Evolutionary conservation across 2,113 vertebrate species (phyloP), one percentile per base, ranked within the genome.

Genomic region (Caracal caracal): DNA sequence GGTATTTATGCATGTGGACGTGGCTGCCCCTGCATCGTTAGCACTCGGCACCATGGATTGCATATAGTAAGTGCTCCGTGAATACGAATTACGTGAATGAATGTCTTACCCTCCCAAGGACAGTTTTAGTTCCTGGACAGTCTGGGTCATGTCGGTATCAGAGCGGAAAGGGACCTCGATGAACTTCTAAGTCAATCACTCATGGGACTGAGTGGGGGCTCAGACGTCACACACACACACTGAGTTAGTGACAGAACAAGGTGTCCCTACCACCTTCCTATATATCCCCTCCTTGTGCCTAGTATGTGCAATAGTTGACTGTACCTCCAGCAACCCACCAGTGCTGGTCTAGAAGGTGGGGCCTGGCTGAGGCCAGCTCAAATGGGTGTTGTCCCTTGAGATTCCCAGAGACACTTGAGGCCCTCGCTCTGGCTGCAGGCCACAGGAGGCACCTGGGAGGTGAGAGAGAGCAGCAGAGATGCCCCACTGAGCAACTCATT

Each of bases 351-450:
- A 28, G 86, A 86, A 40, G 26, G 20, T 5, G 53, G 66, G 30
- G 26, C 16, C 3, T 10, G n/a, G 40, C 47, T 15, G 8, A 85
- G 30, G 28, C 22, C 33, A 76, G 5, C 19, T 63, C 13, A 51
- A 7, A 65, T 10, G 1, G 76, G 0, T 49, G 8, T 30, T 43
- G 16, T 56, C 71, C 19, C 11, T 78, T 28, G 71, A 96, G 33
- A 37, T 30, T 71, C n/a, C 47, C n/a, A 90, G 85, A 81, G 76
- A 11, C 35, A 33, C 3, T 3, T 4, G 66, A 80, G 11, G 33
- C n/a, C 28, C 24, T 47, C 0, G 0, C 17, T 5, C 56, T 63
- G 43, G 63, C 80, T 68, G 2, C n/a, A 13, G 59, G 61, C 20
- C 78, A 68, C 26, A 30, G 15, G 61, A 43, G 49, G 35, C 35